Evolutionary conservation across 2,113 vertebrate species (phyloP).

Genomic region (Monarcha castaneiventris): DNA sequence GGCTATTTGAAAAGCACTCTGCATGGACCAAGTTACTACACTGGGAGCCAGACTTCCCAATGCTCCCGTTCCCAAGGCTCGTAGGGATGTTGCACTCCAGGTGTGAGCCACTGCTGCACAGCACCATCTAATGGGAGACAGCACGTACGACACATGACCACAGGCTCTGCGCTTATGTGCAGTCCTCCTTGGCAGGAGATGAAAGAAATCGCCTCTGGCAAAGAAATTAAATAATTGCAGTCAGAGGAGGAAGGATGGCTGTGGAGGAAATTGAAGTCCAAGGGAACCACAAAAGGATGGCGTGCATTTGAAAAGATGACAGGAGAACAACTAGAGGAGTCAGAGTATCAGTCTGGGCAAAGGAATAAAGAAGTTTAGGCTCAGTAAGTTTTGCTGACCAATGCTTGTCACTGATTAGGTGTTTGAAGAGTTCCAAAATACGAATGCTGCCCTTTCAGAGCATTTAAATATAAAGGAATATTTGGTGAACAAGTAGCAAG

Average conservation of each 20-base stretch:
- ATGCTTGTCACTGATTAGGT: background rate
- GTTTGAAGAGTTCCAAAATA: background rate
- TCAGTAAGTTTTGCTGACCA: background rate
- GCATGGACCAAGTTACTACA: background rate
- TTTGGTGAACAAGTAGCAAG: background rate
- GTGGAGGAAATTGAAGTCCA: slow-evolving; percentile 5
- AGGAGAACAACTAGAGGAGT: background rate
- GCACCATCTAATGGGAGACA: slow-evolving; percentile 22
- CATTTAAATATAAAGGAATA: background rate
- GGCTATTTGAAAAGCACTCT: background rate
- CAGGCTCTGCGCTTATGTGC: background rate
- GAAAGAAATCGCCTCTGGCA: slow-evolving; percentile 27
- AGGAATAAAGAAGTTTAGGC: background rate
- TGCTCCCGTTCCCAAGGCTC: background rate
- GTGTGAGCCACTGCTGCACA: background rate
- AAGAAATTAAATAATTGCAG: slow-evolving; percentile 33
- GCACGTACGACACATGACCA: background rate
- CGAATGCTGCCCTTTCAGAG: accelerated
- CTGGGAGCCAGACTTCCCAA: background rate
- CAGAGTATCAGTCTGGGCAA: background rate
- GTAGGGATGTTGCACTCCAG: background rate
- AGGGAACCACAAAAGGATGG: background rate
- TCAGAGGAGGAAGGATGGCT: background rate
- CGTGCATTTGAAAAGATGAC: background rate
- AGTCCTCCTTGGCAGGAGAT: background rate